These are phyloP conservation scores for Ivindomyrus marchei DNA, from an alignment of 2,113 vertebrate species.

Conservation along the genomic window DNA sequence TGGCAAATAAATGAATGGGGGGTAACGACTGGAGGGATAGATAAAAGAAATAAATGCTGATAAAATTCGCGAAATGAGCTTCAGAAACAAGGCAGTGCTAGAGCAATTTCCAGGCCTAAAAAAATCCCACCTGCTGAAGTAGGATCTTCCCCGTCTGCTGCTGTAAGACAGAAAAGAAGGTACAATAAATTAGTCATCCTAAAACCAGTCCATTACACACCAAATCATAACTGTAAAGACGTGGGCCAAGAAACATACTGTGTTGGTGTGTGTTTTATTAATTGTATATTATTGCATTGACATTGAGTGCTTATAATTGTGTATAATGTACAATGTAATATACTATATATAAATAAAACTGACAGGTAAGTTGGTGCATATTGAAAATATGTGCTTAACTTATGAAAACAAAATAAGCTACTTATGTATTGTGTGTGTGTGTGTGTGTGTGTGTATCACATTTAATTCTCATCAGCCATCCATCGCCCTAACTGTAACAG, in stretches of 20 bases:
- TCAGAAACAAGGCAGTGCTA: background rate
- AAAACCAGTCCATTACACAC: background rate
- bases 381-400: background rate
- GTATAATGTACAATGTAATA: background rate
- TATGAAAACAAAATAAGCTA: background rate
- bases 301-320: background rate
- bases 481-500: background rate
- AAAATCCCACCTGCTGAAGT: constrained; percentile 32
- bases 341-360: background rate
- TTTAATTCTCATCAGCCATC: background rate
- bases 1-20: background rate
- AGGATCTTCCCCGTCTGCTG: constrained; percentile 30
- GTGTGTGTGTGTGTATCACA: background rate
- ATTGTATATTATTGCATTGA: background rate
- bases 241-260: background rate
- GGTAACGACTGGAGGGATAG: background rate
- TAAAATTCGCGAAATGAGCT: too few species aligned
- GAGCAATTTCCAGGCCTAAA: background rate
- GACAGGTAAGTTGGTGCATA: background rate
- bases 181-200: background rate
- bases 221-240: background rate
- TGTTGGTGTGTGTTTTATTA: background rate
- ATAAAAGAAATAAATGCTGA: background rate
- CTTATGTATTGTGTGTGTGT: background rate
- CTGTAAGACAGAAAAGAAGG: constrained; percentile 12